These are phyloP conservation scores for Drosophila albomicans DNA, from an alignment of 1,140 invertebrate genomes.

Conservation along the genomic window DNA sequence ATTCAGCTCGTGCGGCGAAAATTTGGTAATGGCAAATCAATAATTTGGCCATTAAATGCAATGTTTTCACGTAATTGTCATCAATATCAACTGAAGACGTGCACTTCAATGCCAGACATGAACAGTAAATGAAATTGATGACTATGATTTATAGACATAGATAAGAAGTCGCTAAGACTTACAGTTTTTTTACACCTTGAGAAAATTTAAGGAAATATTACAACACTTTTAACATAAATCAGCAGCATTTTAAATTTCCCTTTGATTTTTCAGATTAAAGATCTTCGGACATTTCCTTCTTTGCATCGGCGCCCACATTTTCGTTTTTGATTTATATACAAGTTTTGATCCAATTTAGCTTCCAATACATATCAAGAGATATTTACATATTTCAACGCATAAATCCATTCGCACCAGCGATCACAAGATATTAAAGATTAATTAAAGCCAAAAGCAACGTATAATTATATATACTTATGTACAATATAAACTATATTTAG, in stretches of 20 bases:
- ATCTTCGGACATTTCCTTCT: neutral
- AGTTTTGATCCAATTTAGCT: constrained; percentile 1
- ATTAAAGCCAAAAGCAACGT: constrained; percentile 59
- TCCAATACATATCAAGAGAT: constrained; percentile 38
- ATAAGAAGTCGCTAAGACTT: no score
- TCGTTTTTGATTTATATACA: neutral
- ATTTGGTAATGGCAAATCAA: constrained; percentile 67
- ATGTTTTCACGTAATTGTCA: constrained; percentile 43
- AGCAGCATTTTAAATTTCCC: neutral
- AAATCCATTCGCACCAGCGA: constrained; percentile 68
- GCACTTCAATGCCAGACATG: constrained; percentile 6
- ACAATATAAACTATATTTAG: constrained; percentile 60
- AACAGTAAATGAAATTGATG: constrained; percentile 13
- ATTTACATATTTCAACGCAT: constrained; percentile 62
- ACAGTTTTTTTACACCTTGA: no score
- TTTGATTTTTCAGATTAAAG: neutral
- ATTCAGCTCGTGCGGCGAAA: neutral
- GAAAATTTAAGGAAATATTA: no score
- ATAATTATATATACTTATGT: constrained; percentile 24
- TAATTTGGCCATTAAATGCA: constrained; percentile 57
- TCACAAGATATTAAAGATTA: constrained; percentile 59
- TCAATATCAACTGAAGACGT: neutral
- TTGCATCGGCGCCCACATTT: neutral
- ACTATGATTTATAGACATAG: neutral
- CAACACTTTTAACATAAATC: no score